phyloP scores from a whole-genome alignment of 2,888 invertebrate species.

The Dioctria linearis region DNA sequence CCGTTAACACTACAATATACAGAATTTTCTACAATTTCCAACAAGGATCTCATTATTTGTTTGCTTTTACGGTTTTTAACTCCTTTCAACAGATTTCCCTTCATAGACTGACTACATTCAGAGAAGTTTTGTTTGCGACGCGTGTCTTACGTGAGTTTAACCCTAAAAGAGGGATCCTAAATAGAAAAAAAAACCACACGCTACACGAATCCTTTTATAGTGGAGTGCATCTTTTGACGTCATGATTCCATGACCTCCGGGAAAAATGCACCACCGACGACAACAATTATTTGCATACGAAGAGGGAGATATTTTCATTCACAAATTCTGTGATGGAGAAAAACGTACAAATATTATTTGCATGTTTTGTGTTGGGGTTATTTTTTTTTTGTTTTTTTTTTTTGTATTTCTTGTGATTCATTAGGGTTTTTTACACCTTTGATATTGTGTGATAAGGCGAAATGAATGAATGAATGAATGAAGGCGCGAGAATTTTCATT shows the following conservation, averaged over 20 bases:
- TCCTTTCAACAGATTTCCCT: constrained; percentile 5
- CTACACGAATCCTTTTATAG: constrained; percentile 26
- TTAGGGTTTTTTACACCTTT: constrained; percentile 41
- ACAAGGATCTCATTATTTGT: constrained; percentile 49
- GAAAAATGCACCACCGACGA: constrained; percentile 17
- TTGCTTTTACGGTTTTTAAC: constrained; percentile 23
- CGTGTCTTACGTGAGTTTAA: constrained; percentile 51
- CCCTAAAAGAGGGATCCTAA: constrained; percentile 1
- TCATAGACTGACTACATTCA: background rate
- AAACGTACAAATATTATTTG: constrained; percentile 44
- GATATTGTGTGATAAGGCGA: background rate
- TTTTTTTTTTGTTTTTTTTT: background rate
- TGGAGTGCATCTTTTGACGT: constrained; percentile 42
- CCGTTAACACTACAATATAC: background rate
- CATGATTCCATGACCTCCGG: constrained; percentile 40
- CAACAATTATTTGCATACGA: constrained; percentile 31
- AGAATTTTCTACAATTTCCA: constrained; percentile 1
- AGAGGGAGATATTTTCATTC: constrained; percentile 50
- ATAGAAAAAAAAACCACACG: constrained; percentile 9
- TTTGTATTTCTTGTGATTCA: constrained; percentile 14
- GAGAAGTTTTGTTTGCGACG: constrained; percentile 28
- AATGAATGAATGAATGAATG: constrained; percentile 44
- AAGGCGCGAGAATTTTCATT: constrained; percentile 37
- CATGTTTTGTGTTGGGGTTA: background rate
- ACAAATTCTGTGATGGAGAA: constrained; percentile 39